These are phyloP conservation scores for Aldrovandia affinis DNA, from an alignment of 2,797 vertebrate genomes.

Conservation along the genomic window DNA sequence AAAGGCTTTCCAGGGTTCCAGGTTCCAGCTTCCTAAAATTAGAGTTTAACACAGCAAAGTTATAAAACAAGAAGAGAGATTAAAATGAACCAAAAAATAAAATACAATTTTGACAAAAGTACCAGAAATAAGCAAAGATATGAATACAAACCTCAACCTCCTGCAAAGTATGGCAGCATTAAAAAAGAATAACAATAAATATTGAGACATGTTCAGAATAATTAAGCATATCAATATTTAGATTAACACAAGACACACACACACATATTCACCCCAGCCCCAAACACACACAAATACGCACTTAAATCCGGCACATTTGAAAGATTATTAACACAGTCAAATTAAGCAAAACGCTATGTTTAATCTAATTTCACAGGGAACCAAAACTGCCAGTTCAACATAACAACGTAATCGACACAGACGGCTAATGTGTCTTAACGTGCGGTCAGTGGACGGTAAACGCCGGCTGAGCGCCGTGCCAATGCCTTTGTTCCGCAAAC, in stretches of 20 bases:
- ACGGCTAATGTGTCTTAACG: conserved; percentile 25
- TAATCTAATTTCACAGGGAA: conserved; percentile 11
- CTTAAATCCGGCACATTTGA: neutral
- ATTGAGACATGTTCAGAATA: conserved; percentile 21
- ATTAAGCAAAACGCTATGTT: conserved; percentile 6
- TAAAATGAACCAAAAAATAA: conserved; percentile 47
- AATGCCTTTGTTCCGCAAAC: conserved; percentile 20
- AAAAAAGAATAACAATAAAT: conserved; percentile 35
- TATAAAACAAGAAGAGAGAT: neutral
- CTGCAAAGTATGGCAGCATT: conserved; percentile 82
- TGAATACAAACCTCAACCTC: conserved; percentile 96
- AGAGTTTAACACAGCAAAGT: conserved; percentile 54
- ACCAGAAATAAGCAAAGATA: conserved; percentile 49
- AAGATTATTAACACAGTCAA: conserved; percentile 1
- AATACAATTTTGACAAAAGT: conserved; percentile 18
- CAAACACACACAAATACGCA: too few species aligned
- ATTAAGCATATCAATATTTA: neutral
- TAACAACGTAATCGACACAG: conserved; percentile 19
- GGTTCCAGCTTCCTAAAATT: conserved; percentile 83
- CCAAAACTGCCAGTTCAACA: neutral
- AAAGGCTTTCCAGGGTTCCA: conserved; percentile 92
- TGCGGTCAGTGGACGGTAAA: conserved; percentile 2
- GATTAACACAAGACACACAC: conserved; percentile 22
- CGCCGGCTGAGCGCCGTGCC: conserved; percentile 14
- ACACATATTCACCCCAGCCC: neutral